Evolutionary conservation across 2,888 invertebrate genomes (phyloP), one percentile per base, ranked within the genome.

Genomic region (Xanthia togata): DNA sequence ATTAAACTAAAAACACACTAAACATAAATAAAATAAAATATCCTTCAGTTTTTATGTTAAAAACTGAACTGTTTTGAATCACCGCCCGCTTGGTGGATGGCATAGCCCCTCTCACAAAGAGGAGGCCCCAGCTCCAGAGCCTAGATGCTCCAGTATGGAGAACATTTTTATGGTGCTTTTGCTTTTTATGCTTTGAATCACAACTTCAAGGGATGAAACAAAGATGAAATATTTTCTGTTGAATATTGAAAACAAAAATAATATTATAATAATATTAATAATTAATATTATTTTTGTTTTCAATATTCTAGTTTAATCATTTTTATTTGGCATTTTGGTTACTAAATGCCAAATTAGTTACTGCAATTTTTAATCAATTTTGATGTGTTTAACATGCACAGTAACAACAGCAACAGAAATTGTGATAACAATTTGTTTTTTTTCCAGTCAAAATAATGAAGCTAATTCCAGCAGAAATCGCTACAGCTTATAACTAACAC

Each of bases 401-500:
- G n/a, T n/a, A n/a, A n/a, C n/a, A n/a, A n/a, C n/a, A n/a, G n/a
- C n/a, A n/a, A n/a, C n/a, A n/a, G n/a, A 12, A 64, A n/a, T n/a
- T 4, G 5, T 5, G 4, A 1, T 4, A 11, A 17, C 11, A 20
- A 14, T 59, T 26, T 26, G 0, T 26, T 0, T 26, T 26, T 6
- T 14, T 17, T 9, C 5, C 23, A 35, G 9, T 50, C 4, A 20
- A 20, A 2, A 41, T 17, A 50, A n/a, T 50, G 20, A 38, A 57
- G 26, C 5, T 59, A 23, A 55, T 38, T 73, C 47, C 8, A 23
- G 0, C 12, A 44, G 9, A 20, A 47, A 60, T 35, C 90, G 90
- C 91, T 85, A 35, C 38, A 79, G 83, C 88, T 85, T 65, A 53
- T 81, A 38, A 76, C 78, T 53, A 23, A 82, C 44, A 57, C 79